Percentiles rank a stretch among this genome's conserved stretches.
phyloP scores from a whole-genome alignment of 2,888 invertebrate species.

The Prosopocoilus inquinatus region DNA sequence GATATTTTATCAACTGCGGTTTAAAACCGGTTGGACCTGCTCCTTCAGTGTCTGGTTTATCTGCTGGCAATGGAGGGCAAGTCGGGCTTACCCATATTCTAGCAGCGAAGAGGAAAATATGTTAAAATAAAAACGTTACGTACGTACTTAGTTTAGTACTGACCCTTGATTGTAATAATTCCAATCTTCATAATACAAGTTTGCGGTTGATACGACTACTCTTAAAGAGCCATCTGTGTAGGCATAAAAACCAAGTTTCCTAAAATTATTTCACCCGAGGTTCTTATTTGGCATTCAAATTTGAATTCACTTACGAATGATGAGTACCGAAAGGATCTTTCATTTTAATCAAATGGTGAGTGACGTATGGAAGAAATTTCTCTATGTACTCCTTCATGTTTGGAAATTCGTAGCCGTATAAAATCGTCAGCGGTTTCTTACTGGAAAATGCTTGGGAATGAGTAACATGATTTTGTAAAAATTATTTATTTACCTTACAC shows the following conservation, averaged over 20 bases:
- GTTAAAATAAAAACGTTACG: conserved; percentile 2
- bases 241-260: conserved; percentile 84
- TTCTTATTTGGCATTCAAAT: neutral
- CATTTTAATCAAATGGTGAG: conserved; percentile 67
- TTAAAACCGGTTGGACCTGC: conserved; percentile 87
- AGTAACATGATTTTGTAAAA: conserved; percentile 6
- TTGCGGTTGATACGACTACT: conserved; percentile 88
- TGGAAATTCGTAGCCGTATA: conserved; percentile 71
- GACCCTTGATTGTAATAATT: conserved; percentile 90
- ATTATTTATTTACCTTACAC: conserved; percentile 58
- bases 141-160: conserved; percentile 31
- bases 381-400: conserved; percentile 52
- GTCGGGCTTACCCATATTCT: conserved; percentile 88
- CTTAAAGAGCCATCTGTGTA: conserved; percentile 81
- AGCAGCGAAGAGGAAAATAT: conserved; percentile 6
- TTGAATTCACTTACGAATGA: conserved; percentile 65
- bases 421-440: conserved; percentile 67
- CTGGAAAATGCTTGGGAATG: conserved; percentile 45
- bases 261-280: conserved; percentile 41
- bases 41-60: conserved; percentile 56
- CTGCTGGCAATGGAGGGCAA: conserved; percentile 64
- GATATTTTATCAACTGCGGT: conserved; percentile 70
- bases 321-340: conserved; percentile 81
- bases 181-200: conserved; percentile 91
- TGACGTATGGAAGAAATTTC: conserved; percentile 61